A percentile compares a stretch with the other conserved stretches of the same genome.
Conservation (phyloP, 2,888 invertebrate species). For the Pheosia tremula region DNA sequence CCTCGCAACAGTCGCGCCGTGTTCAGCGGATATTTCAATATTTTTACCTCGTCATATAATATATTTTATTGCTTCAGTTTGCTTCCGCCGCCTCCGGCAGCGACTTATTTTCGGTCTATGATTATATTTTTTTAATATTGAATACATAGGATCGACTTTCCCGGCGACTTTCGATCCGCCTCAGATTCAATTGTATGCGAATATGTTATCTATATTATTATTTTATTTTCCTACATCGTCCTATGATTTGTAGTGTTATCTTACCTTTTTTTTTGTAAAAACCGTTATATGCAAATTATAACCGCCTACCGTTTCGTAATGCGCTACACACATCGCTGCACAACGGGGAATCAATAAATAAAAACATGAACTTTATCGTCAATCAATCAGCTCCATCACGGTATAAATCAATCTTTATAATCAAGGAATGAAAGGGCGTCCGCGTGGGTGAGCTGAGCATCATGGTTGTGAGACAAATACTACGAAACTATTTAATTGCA, state of each 20-base stretch:
- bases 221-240: no score
- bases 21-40: conserved; percentile 17
- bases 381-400: conserved; percentile 25
- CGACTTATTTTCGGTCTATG: conserved; percentile 19
- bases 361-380: conserved; percentile 13
- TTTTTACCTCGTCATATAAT: conserved; percentile 22
- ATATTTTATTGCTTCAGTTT: conserved; percentile 9
- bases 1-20: conserved; percentile 7
- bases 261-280: no score
- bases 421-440: not conserved
- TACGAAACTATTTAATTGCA: not conserved
- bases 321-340: not conserved
- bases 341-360: conserved; percentile 27
- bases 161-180: no score
- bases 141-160: no score
- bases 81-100: conserved; percentile 6
- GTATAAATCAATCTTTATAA: conserved; percentile 10
- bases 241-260: no score
- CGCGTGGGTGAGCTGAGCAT: not conserved
- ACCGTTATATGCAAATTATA: conserved; percentile 4
- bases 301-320: conserved; percentile 3
- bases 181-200: no score
- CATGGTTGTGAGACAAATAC: not conserved
- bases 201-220: no score
- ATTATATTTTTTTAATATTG: not conserved